phyloP scores from a whole-genome alignment of 2,113 vertebrate genomes.

The Alligator mississippiensis region DNA sequence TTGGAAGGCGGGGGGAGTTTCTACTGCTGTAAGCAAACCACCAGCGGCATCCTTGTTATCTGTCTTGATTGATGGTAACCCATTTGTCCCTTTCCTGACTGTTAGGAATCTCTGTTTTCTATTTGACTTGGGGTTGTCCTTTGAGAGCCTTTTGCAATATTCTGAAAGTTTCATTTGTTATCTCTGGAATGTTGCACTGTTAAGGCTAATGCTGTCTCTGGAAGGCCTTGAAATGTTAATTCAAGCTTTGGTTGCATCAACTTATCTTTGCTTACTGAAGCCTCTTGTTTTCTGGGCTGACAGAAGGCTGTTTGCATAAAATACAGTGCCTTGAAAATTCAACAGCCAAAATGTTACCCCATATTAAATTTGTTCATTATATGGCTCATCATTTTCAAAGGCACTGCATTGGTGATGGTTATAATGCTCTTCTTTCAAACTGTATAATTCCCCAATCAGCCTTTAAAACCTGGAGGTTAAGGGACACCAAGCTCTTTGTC shows the following conservation, averaged over 20 bases:
- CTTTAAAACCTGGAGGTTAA: neutral
- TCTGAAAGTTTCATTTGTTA: constrained; percentile 2
- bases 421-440: neutral
- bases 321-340: constrained; percentile 29
- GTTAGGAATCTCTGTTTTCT: neutral
- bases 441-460: neutral
- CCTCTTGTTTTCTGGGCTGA: constrained; percentile 7
- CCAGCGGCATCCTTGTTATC: neutral
- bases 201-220: neutral
- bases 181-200: neutral
- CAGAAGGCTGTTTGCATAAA: constrained; percentile 31
- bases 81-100: neutral
- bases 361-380: constrained; percentile 21
- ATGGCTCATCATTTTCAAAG: neutral
- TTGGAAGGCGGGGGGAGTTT: neutral
- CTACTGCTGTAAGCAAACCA: neutral
- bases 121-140: neutral
- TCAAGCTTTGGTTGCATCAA: constrained; percentile 15
- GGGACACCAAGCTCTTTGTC: neutral
- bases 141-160: neutral
- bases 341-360: neutral
- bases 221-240: constrained; percentile 38
- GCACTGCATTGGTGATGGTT: neutral
- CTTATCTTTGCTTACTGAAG: neutral
- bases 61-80: neutral